phyloP scores from a whole-genome alignment of 2,797 vertebrate genomes.

The Chelon auratus region DNA sequence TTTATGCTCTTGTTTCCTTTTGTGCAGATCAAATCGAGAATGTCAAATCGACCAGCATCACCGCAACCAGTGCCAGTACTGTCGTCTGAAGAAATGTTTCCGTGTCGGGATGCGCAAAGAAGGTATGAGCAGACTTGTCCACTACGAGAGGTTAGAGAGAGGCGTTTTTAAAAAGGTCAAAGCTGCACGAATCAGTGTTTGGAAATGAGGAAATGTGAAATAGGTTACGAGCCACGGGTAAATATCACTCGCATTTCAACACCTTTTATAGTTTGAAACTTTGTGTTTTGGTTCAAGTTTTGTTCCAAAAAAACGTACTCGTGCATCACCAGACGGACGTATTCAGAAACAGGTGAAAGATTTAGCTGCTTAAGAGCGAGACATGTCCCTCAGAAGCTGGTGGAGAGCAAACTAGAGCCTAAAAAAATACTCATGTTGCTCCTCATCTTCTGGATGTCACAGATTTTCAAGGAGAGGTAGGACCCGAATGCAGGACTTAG shows the following conservation, averaged over 20 bases:
- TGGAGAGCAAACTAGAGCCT: background rate
- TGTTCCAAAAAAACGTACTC: no score
- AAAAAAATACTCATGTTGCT: background rate
- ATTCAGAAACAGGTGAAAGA: background rate
- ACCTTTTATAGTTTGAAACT: background rate
- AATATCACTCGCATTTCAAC: no score
- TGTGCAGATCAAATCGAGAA: slow-evolving; percentile 92
- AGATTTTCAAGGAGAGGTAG: no score
- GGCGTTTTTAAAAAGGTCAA: no score
- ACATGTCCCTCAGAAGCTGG: background rate
- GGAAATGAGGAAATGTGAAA: no score
- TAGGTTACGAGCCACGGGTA: no score
- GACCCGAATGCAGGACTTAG: no score
- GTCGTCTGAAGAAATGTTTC: slow-evolving; percentile 96
- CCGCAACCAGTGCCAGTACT: slow-evolving; percentile 98
- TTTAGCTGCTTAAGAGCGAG: background rate
- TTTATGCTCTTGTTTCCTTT: slow-evolving; percentile 5
- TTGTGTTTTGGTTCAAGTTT: background rate
- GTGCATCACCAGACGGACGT: no score
- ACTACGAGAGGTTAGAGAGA: no score
- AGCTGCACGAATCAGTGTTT: no score
- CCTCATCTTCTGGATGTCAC: background rate
- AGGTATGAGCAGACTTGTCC: slow-evolving; percentile 80
- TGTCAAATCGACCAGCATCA: slow-evolving; percentile 99
- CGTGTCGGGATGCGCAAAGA: slow-evolving; percentile 98